Evolutionary conservation across 1,140 invertebrate genomes (phyloP), one percentile per base, ranked within the genome.

Genomic region (Drosophila aff.): DNA sequence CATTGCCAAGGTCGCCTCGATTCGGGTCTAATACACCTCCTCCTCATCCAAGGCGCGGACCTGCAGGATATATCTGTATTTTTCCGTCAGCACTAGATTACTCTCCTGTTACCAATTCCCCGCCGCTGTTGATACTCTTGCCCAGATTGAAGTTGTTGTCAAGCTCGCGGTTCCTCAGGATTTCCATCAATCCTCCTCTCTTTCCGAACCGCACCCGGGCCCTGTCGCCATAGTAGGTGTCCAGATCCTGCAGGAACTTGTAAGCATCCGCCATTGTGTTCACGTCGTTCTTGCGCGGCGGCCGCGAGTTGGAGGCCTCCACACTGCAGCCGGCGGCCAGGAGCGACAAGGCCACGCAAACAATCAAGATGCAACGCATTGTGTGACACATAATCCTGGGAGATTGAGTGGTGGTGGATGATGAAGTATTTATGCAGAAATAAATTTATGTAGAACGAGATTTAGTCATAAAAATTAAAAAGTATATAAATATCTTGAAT

Each of bases 241-340:
- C 92, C 62, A 93, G 67, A 58, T 93, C 92, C 63, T 93, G 92
- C 26, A 93, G 71, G 71, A 92, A 93, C 49, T 91, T 92, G 5
- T 92, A 49, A 6, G 92, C 92, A 82, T 93, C 92, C 5, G 91
- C 92, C 77, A 93, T 90, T 47, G 82, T 92, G 53, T 74, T 79
- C 28, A 91, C 90, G n/a, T 93, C 92, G 46, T 92, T 92, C 41
- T 91, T 91, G 8, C 87, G 77, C 6, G 92, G 92, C 15, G 89
- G 91, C 13, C 87, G 67, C 2, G 92, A 79, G 23, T 91, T 92
- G 18, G 86, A 87, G 3, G 82, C 82, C 62, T 83, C 76, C 31
- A 81, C 79, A 36, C 73, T 84, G 58, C 73, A 74, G 33, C 74
- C 75, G 47, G 79, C 63, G 65, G 79, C 75, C 18, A 87, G 69